Percentiles rank a stretch among this genome's conserved stretches.
Conservation (phyloP, 2,797 vertebrate genomes). For the Momotus momota region DNA sequence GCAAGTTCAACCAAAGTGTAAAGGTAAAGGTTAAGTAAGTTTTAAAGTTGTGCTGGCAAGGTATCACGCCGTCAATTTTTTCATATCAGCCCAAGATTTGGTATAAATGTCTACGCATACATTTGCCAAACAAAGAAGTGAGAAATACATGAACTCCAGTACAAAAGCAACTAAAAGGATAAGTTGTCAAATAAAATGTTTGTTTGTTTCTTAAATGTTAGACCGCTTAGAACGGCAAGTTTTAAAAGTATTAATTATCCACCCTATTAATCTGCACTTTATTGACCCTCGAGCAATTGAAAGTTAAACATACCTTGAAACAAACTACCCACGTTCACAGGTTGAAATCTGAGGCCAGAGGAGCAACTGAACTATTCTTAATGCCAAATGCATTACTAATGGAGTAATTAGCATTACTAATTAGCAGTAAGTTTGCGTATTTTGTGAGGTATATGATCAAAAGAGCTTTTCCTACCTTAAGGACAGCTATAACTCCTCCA, state of each 20-base stretch:
- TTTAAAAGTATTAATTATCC: not conserved
- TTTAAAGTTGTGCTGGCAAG: not conserved
- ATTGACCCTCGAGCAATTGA: not conserved
- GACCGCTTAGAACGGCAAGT: not conserved
- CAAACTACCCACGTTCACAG: not conserved
- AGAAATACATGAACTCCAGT: not conserved
- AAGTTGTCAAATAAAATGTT: not conserved
- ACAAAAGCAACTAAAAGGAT: not conserved
- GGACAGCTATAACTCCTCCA: not conserved
- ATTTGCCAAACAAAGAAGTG: not conserved
- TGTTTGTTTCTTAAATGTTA: not conserved
- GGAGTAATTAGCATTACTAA: not conserved
- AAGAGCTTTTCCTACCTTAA: not conserved
- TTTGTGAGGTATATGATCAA: not conserved
- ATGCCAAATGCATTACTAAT: not conserved
- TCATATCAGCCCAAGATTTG: not conserved
- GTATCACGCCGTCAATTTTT: not conserved
- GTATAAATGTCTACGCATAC: not conserved
- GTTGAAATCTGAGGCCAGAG: not conserved
- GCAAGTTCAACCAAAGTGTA: slow-evolving; percentile 28
- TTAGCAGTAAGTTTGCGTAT: not conserved
- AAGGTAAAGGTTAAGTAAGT: not conserved
- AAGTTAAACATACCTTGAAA: not conserved
- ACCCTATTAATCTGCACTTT: not conserved
- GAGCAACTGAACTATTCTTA: not conserved